Base-by-base conservation (phyloP, 2,888 invertebrate genomes). In the Tetrapedia diversipes region DNA sequence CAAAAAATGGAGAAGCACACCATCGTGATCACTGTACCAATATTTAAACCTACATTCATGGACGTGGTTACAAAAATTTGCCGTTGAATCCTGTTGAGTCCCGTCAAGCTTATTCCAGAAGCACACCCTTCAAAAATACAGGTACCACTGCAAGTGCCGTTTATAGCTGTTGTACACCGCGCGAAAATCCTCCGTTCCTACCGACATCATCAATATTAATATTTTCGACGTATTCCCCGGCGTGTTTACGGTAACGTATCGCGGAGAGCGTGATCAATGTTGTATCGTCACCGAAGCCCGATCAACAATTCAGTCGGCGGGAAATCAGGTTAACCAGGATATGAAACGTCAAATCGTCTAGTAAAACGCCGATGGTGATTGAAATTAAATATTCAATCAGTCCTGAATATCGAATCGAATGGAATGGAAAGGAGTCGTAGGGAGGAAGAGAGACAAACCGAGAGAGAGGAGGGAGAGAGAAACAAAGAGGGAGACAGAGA, bases 371-470 rank as follows among this genome's bases (percentile, higher is more conserved):
- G 64, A 60, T 67, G 37, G 41, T 29, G 41, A 41, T 27, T 14
- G 47, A 39, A 45, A 60, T 79, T 66, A 79, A 70, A 68, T 79
- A 79, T 79, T 75, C 75, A 63, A 78, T 63, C 45, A 41, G 63
- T 60, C 2, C 37, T 39, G 61, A 61, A 63, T 79, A 64, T 64
- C 54, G 51, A 69, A 66, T 53, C 41, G 51, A 66, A 39, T 32
- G 8, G 39, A 59, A 53, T 32, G 37, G 22, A 53, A 43, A 14
- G 27, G 51, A 4, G 43, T 10, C 32, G 19, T n/a, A n/a, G n/a
- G n/a, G n/a, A n/a, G n/a, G n/a, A n/a, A n/a, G n/a, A n/a, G n/a
- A n/a, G n/a, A n/a, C n/a, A n/a, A n/a, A n/a, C n/a, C n/a, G n/a
- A n/a, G n/a, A n/a, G n/a, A n/a, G n/a, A n/a, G n/a, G n/a, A n/a